These are phyloP conservation scores for Eremophila alpestris DNA, from an alignment of 2,797 vertebrate genomes.

Conservation along the genomic window DNA sequence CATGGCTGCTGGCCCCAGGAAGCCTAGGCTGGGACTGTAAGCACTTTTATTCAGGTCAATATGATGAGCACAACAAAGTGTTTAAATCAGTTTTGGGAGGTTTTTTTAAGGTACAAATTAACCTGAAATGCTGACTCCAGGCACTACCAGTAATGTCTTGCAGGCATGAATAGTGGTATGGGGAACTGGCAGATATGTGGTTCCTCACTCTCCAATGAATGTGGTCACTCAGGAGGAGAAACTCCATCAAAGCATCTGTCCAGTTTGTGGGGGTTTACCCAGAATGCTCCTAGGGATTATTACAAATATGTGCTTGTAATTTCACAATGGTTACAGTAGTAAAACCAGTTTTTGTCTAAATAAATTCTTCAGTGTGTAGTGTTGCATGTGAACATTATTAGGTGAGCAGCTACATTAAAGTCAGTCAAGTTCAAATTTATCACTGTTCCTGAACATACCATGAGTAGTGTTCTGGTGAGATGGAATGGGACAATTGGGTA, in stretches of 20 bases:
- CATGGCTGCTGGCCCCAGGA: not conserved
- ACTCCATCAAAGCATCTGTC: not conserved
- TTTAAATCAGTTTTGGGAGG: not conserved
- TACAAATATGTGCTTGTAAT: not conserved
- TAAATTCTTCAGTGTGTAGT: not conserved
- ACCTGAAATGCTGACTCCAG: not conserved
- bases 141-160: accelerated
- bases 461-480: not conserved
- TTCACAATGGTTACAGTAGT: not conserved
- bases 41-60: not conserved
- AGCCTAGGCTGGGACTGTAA: not conserved
- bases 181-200: not conserved
- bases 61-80: not conserved
- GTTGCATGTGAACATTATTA: not conserved
- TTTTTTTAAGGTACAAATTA: not conserved
- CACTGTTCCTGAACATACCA: not conserved
- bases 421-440: not conserved
- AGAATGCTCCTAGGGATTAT: not conserved
- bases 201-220: not conserved
- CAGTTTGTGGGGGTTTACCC: not conserved
- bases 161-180: not conserved
- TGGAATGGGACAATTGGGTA: not conserved
- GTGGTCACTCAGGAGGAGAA: not conserved
- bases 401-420: not conserved
- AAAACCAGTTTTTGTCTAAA: not conserved